Evolutionary conservation across 2,113 vertebrate genomes (phyloP), one percentile per base, ranked within the genome.

Genomic region (Eidolon helvum): DNA sequence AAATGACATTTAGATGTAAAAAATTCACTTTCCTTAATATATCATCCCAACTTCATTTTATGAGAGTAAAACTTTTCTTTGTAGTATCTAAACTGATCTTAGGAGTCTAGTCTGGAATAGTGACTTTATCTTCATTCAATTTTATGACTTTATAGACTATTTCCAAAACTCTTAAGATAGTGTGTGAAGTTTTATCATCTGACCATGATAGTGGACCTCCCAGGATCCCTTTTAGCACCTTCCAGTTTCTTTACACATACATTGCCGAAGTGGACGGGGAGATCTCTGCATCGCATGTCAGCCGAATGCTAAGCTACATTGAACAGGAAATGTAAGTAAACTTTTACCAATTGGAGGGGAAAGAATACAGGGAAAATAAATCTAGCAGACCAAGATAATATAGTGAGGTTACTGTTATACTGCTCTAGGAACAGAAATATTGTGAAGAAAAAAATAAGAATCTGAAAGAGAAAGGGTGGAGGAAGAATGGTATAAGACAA

Each of bases 291-390:
- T 97, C 97, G 5, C 98, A 98, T 0, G 97, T 98, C 53, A 98
- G 98, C 82, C 95, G 97, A 66, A 98, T 98, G 98, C 96, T 98
- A 33, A 98, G 92, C 92, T 98, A 98, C 97, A 98, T 98, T 94
- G 98, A 99, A 93, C 97, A 97, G 18, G 98, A 98, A 96, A 94
- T 98, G 98, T 98, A 96, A 98, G 98, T 98, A 94, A 63, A 78
- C 68, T 5, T 43, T 33, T 63, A 38, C 38, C 38, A 63, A 22
- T 0, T 4, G 10, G 14, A 55, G 48, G 21, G 50, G 38, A 53
- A 55, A 48, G 11, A 61, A 38, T 7, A 33, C 7, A 4, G 26
- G 30, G 28, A 57, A 55, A 77, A 40, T 6, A 45, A 63, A 68
- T 11, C 15, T 59, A 43, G 11, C 19, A 69, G 43, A 26, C 30